Evolutionary conservation across 1,140 invertebrate species (phyloP).

Genomic region (Bombus vancouverensis): DNA sequence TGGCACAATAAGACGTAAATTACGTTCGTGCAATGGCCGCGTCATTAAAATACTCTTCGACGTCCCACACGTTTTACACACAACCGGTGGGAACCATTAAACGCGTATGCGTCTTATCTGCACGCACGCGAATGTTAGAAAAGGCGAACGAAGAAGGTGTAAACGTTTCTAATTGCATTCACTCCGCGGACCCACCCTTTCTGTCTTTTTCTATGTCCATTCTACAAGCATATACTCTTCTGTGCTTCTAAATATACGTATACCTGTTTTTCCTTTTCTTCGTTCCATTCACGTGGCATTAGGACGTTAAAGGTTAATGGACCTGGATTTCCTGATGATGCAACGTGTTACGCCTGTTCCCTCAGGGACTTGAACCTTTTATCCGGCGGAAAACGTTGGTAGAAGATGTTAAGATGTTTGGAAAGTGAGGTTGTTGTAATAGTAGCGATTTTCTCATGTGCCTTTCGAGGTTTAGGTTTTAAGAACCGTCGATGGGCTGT

Average conservation of each 20-base stretch:
- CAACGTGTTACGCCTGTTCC: not conserved
- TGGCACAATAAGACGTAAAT: constrained; percentile 46
- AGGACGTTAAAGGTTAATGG: constrained; percentile 42
- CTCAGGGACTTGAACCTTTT: not conserved
- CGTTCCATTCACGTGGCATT: not conserved
- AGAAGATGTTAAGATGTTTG: not conserved
- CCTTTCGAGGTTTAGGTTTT: too few relatives aligned
- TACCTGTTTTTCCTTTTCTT: not conserved
- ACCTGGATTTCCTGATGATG: constrained; percentile 33
- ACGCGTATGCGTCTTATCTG: constrained; percentile 11
- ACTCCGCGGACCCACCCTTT: not conserved
- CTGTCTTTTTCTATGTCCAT: not conserved
- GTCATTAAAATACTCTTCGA: constrained; percentile 43
- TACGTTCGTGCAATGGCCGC: constrained; percentile 24
- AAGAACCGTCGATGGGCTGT: too few relatives aligned
- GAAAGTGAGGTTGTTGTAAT: not conserved
- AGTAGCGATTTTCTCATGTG: not conserved
- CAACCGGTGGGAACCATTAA: constrained; percentile 18
- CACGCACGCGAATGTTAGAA: constrained; percentile 1
- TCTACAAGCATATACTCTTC: too few relatives aligned
- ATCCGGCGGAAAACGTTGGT: not conserved
- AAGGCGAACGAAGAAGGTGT: constrained; percentile 26
- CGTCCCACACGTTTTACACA: constrained; percentile 16
- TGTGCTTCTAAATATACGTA: too few relatives aligned
- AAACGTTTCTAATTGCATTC: constrained; percentile 48